Evolutionary conservation across 2,888 invertebrate species (phyloP), one percentile per base, ranked within the genome.

Genomic region (Temnothorax rugatulus): DNA sequence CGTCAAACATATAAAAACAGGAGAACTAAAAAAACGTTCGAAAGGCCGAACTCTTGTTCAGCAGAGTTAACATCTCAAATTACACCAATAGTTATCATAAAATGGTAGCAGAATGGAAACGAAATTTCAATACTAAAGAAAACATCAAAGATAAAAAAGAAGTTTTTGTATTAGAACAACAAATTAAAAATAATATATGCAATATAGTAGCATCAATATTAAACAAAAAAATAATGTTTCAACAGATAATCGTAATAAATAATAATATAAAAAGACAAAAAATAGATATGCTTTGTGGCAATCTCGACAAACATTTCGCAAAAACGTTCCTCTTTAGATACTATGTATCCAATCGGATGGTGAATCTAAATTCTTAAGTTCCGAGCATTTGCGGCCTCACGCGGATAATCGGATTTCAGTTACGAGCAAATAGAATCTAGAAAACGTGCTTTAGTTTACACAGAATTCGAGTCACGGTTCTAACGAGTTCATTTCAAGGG

Each of bases 401-500:
- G 52, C n/a, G 41, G 13, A 41, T 66, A 66, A 66, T 77, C n/a
- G 29, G 29, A 77, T 54, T 44, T 66, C 38, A 18, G 44, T 69
- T 79, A 79, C 18, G 21, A 57, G 44, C 69, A 57, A 79, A 81
- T 50, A 18, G 29, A 69, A 21, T 57, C 47, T 73, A 34, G 47
- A 81, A 73, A 79, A 59, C 57, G 13, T 73, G 38, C 18, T 61
- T 61, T 9, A 59, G 38, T 57, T 71, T 57, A 41, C 25, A 15
- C 44, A 21, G 38, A 74, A 82, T 82, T 82, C 63, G 52, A 75
- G 29, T 63, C 73, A 75, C 59, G 50, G 61, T 13, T 61, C 50
- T 69, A 83, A 77, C 68, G 50, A 75, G 52, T 68, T 59, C 69
- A 68, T 79, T 77, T 83, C 83, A 52, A 77, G 44, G 41, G 68